phyloP scores from a whole-genome alignment of 1,140 invertebrate species.

The Zaprionus ornatus region DNA sequence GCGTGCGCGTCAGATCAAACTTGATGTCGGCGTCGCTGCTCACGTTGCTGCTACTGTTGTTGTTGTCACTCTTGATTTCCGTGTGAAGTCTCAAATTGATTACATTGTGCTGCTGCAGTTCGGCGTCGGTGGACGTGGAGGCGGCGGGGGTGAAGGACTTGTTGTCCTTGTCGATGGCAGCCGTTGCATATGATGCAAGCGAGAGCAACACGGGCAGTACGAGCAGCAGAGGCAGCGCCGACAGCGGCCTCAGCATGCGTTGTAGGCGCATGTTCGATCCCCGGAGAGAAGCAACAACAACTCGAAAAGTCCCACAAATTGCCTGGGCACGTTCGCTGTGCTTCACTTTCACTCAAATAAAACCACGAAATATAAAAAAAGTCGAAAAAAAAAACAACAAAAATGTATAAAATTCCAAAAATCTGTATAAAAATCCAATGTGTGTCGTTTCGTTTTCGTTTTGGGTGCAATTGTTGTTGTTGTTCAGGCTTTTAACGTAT shows the following conservation, averaged over 20 bases:
- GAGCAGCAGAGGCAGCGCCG: slow-evolving; percentile 35
- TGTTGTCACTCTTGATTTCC: slow-evolving; percentile 9
- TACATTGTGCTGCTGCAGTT: slow-evolving; percentile 63
- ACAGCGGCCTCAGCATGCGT: slow-evolving; percentile 32
- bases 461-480: not conserved
- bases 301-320: slow-evolving; percentile 52
- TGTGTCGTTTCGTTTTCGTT: slow-evolving; percentile 33
- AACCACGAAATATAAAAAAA: slow-evolving; percentile 58
- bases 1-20: slow-evolving; percentile 55
- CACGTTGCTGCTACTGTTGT: slow-evolving; percentile 5
- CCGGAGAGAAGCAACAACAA: not conserved
- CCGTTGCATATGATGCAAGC: slow-evolving; percentile 20
- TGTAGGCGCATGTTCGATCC: slow-evolving; percentile 42
- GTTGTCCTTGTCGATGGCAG: slow-evolving; percentile 66
- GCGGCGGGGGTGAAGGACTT: slow-evolving; percentile 32
- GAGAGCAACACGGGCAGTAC: slow-evolving; percentile 13
- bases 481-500: not conserved
- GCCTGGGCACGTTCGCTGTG: slow-evolving; percentile 59
- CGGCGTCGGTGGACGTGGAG: not conserved
- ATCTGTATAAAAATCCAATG: slow-evolving; percentile 24
- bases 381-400: slow-evolving; percentile 33
- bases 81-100: slow-evolving; percentile 64
- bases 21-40: not conserved
- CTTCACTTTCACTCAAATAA: slow-evolving; percentile 68
- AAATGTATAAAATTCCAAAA: slow-evolving; percentile 37